Percentiles rank a stretch among this genome's conserved stretches.
Conservation (phyloP, 2,888 invertebrate genomes). For the Malthinus seriepunctatus region DNA sequence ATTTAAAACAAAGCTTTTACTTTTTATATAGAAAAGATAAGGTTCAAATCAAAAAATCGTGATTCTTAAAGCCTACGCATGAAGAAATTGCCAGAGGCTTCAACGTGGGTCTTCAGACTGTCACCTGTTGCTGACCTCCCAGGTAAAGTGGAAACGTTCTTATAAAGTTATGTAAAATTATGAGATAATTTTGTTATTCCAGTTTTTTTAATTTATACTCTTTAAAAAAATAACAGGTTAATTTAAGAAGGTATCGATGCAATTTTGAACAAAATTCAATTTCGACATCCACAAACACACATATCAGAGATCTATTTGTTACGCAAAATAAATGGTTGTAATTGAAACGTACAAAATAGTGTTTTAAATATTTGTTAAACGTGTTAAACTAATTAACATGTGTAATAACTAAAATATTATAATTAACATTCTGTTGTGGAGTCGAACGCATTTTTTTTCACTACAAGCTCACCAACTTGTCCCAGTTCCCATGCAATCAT, state of each 20-base stretch:
- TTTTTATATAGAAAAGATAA: neutral
- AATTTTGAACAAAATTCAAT: constrained; percentile 11
- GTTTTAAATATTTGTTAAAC: neutral
- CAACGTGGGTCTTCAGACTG: constrained; percentile 26
- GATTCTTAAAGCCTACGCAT: constrained; percentile 24
- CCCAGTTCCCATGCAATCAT: constrained; percentile 18
- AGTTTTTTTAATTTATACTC: no score
- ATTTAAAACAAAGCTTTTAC: neutral
- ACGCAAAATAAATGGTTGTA: no score
- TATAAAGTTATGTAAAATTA: no score
- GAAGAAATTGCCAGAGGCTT: constrained; percentile 23
- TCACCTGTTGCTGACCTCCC: constrained; percentile 27
- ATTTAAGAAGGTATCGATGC: neutral
- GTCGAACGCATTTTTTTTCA: constrained; percentile 8
- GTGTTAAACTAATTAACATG: constrained; percentile 11
- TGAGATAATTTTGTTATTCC: no score
- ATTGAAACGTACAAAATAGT: neutral
- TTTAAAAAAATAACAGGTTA: neutral
- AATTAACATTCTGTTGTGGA: constrained; percentile 19
- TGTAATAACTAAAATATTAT: constrained; percentile 6
- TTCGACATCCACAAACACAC: neutral
- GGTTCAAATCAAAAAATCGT: constrained; percentile 20
- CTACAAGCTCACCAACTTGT: constrained; percentile 3
- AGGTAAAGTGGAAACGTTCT: neutral
- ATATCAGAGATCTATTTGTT: neutral